Evolutionary conservation across 2,888 invertebrate species (phyloP).

Genomic region (Marronus borbonicus): DNA sequence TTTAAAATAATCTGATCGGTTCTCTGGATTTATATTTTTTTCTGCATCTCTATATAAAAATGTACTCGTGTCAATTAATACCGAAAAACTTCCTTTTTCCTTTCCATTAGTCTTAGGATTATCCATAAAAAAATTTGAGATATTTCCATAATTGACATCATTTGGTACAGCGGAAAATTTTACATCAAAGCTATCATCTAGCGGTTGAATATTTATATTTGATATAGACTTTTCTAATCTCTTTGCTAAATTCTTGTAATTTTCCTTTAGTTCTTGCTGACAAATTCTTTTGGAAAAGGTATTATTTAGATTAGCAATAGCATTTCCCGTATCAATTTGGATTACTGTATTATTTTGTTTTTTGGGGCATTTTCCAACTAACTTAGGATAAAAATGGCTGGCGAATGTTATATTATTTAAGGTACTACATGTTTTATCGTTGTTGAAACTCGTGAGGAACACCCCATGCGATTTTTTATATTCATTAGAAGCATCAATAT

Average conservation of each 20-base stretch:
- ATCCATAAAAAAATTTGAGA: constrained; percentile 18
- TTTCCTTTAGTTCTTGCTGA: background rate
- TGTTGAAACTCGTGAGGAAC: background rate
- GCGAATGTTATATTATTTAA: constrained; percentile 27
- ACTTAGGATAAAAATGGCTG: constrained; percentile 38
- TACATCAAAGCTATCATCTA: background rate
- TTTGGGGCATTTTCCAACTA: background rate
- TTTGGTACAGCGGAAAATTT: background rate
- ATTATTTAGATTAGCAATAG: constrained; percentile 2
- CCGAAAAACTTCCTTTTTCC: background rate
- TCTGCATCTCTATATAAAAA: constrained; percentile 18
- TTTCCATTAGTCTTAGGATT: background rate
- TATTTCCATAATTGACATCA: background rate
- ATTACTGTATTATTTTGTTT: background rate
- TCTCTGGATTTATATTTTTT: background rate
- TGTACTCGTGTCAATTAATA: constrained; percentile 37
- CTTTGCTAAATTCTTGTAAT: background rate
- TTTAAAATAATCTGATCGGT: background rate
- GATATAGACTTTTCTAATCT: background rate
- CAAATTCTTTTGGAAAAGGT: constrained; percentile 1
- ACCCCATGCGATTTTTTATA: background rate
- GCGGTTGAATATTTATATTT: background rate
- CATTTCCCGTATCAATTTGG: constrained; percentile 27
- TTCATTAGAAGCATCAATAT: background rate
- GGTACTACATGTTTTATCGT: background rate